Conservation (phyloP, 2,113 vertebrate genomes). For the Chinchilla lanigera region DNA sequence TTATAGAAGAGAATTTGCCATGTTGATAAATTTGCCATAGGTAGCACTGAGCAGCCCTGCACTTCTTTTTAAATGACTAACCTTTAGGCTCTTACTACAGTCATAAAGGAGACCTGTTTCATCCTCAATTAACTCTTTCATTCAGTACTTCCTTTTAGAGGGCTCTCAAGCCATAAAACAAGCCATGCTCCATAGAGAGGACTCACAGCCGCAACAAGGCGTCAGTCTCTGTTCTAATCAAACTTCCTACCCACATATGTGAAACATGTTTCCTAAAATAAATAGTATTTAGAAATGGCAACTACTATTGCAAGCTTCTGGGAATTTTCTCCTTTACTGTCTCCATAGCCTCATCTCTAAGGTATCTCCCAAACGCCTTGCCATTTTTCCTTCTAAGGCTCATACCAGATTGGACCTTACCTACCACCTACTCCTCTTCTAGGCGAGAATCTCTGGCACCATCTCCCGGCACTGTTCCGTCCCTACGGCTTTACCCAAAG, state of each 20-base stretch:
- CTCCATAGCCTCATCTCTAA: not conserved
- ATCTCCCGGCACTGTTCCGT: not conserved
- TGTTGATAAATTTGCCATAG: not conserved
- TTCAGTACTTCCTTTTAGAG: not conserved
- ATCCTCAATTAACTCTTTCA: not conserved
- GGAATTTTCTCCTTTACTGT: not conserved
- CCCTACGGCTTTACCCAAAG: not conserved
- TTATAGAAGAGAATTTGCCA: not conserved
- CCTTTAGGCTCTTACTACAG: not conserved
- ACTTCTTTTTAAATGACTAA: not conserved
- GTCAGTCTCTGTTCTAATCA: slow-evolving; percentile 47
- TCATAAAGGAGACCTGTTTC: not conserved
- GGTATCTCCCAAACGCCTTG: not conserved
- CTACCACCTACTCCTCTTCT: not conserved
- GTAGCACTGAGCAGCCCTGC: not conserved
- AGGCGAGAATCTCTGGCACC: not conserved
- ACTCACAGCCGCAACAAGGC: not conserved
- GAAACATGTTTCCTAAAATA: slow-evolving; percentile 68
- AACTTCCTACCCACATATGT: slow-evolving; percentile 45
- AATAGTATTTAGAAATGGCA: slow-evolving; percentile 33
- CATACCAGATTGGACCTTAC: not conserved
- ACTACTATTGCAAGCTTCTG: not conserved
- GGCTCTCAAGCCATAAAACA: not conserved
- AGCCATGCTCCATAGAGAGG: not conserved
- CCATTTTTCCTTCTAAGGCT: not conserved